Evolutionary conservation across 2,888 invertebrate species (phyloP).

Genomic region (Choristoneura rosaceana): DNA sequence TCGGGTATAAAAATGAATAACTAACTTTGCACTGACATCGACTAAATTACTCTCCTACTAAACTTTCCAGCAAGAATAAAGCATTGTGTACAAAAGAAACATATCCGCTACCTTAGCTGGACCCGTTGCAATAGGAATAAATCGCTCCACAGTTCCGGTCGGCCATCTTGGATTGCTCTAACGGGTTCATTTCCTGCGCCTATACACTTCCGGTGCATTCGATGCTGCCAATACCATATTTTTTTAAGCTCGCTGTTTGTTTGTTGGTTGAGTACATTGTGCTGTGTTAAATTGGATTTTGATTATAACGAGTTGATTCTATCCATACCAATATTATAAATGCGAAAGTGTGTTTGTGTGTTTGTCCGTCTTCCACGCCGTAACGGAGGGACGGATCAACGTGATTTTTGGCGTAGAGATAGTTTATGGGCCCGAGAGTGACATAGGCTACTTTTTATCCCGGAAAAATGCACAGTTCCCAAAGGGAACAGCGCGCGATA

Average conservation of each 20-base stretch:
- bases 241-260: constrained; percentile 55
- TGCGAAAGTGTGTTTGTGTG: too few relatives aligned
- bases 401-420: too few relatives aligned
- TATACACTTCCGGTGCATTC: constrained; percentile 80
- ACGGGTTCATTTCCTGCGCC: constrained; percentile 85
- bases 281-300: neutral
- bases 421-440: too few relatives aligned
- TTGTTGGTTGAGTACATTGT: constrained; percentile 26
- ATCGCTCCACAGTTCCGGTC: constrained; percentile 67
- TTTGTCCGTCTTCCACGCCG: too few relatives aligned
- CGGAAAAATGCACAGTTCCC: too few relatives aligned
- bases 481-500: too few relatives aligned
- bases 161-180: constrained; percentile 82
- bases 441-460: too few relatives aligned
- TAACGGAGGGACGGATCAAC: too few relatives aligned
- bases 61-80: neutral
- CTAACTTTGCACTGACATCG: neutral
- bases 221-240: constrained; percentile 77
- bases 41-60: neutral
- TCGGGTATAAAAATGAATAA: too few relatives aligned
- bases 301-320: neutral
- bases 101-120: constrained; percentile 47
- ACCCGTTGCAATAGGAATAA: constrained; percentile 69
- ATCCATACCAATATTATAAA: too few relatives aligned
- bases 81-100: constrained; percentile 36